phyloP scores from a whole-genome alignment of 2,113 vertebrate genomes.

The Pseudorhombus dupliciocellatus region DNA sequence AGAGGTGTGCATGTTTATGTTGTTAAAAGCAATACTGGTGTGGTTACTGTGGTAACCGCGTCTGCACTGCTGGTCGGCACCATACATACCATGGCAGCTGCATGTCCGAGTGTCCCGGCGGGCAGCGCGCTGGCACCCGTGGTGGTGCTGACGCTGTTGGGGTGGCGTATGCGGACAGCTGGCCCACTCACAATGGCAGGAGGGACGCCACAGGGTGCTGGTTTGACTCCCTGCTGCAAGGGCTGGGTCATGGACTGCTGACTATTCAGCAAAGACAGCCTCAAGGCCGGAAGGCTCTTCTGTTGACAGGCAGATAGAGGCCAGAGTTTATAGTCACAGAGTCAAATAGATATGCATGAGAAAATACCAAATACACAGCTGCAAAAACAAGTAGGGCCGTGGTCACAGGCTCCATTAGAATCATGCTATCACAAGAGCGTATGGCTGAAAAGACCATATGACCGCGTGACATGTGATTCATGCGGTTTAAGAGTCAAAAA shows the following conservation, averaged over 20 bases:
- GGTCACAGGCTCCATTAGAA: conserved; percentile 15
- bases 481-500: neutral
- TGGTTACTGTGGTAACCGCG: neutral
- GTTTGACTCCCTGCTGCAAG: conserved; percentile 81
- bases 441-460: neutral
- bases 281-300: conserved; percentile 90
- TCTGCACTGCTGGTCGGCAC: neutral
- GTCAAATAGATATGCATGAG: conserved; percentile 37
- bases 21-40: neutral
- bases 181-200: conserved; percentile 78
- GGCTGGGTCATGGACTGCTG: conserved; percentile 84
- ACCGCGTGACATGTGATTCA: neutral
- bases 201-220: conserved; percentile 72
- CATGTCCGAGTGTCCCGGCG: conserved; percentile 72
- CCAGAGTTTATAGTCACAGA: conserved; percentile 47
- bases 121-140: conserved; percentile 66
- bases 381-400: conserved; percentile 6
- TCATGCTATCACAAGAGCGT: conserved; percentile 3
- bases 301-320: conserved; percentile 68
- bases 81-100: conserved; percentile 83
- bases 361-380: conserved; percentile 24
- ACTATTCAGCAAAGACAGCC: conserved; percentile 87
- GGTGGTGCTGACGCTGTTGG: conserved; percentile 82
- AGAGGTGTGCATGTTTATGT: neutral
- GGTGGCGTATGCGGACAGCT: conserved; percentile 83